A percentile compares a stretch with the other conserved stretches of the same genome.
Evolutionary conservation across 2,888 invertebrate genomes (phyloP).

Genomic region (Xylota segnis): DNA sequence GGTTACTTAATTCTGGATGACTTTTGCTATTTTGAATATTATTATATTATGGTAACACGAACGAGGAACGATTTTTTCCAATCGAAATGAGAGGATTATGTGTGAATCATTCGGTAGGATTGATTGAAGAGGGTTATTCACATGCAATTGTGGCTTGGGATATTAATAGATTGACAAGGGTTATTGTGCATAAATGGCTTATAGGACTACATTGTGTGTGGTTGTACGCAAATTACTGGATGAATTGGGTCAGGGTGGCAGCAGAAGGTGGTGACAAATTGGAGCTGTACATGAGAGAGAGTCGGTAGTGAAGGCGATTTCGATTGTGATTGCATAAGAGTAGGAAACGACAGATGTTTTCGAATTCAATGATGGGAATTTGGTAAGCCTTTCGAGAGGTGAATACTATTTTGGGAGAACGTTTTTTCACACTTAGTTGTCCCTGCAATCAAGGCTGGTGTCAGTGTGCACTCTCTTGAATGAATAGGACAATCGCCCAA

Average conservation of each 20-base stretch:
- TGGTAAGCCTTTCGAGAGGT: too few species aligned
- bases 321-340: not conserved
- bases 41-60: not conserved
- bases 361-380: too few species aligned
- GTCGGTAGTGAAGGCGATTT: not conserved
- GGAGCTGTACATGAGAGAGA: not conserved
- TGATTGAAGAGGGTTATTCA: slow-evolving; percentile 6
- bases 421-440: too few species aligned
- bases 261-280: not conserved
- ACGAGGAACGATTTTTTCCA: not conserved
- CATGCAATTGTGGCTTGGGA: not conserved
- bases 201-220: not conserved
- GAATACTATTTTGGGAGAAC: too few species aligned
- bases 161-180: slow-evolving; percentile 4
- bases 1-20: slow-evolving; percentile 8
- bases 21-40: slow-evolving; percentile 5
- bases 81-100: slow-evolving; percentile 4
- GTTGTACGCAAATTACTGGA: not conserved
- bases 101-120: not conserved
- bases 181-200: slow-evolving; percentile 4
- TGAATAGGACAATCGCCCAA: too few species aligned
- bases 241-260: not conserved
- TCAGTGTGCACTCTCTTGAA: too few species aligned
- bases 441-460: too few species aligned
- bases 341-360: not conserved